These are phyloP conservation scores for Calidris pugnax DNA, from an alignment of 2,113 vertebrate species.

Conservation along the genomic window DNA sequence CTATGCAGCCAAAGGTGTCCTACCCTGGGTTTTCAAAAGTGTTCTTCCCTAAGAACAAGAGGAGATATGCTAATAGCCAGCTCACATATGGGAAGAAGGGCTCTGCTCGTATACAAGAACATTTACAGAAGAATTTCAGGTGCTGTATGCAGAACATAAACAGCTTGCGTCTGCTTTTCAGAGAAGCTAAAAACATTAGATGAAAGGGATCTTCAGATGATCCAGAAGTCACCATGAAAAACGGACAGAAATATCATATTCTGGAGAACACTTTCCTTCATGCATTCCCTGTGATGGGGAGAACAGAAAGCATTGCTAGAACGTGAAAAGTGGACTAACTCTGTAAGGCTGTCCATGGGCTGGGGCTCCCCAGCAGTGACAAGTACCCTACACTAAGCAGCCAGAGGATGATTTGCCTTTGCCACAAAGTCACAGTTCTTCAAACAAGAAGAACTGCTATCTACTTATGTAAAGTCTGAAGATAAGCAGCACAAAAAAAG, in stretches of 20 bases:
- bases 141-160: not conserved
- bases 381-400: not conserved
- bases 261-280: accelerated
- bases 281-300: not conserved
- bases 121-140: not conserved
- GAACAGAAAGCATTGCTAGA: not conserved
- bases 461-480: not conserved
- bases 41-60: not conserved
- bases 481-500: not conserved
- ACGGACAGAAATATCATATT: not conserved
- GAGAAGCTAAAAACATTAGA: not conserved
- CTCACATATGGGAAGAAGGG: not conserved
- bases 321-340: not conserved
- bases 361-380: not conserved
- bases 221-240: not conserved
- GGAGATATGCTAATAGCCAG: not conserved
- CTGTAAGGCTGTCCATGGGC: not conserved
- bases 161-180: not conserved
- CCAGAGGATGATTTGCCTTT: accelerated
- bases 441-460: not conserved
- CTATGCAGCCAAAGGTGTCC: not conserved
- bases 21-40: not conserved
- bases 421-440: not conserved
- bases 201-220: not conserved
- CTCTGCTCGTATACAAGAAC: not conserved